Evolutionary conservation across 2,797 vertebrate genomes (phyloP).

Genomic region (Sebastes minor): DNA sequence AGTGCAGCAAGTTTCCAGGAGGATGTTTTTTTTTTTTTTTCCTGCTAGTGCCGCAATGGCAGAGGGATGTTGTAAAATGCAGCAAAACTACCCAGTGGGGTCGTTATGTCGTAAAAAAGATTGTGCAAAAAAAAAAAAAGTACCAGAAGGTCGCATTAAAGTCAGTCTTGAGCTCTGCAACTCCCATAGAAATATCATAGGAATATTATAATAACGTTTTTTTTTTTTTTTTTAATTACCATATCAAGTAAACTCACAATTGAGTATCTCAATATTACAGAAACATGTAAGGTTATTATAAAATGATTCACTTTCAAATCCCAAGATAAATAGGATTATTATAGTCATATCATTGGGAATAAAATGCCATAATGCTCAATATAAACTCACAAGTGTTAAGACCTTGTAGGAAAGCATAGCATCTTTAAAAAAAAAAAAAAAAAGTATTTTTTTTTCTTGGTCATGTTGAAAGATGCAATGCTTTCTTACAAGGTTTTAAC

Average conservation of each 20-base stretch:
- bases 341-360: background rate
- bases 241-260: background rate
- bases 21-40: background rate
- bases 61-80: constrained; percentile 33
- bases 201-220: background rate
- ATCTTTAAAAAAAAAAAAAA: background rate
- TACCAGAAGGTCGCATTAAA: background rate
- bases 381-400: background rate
- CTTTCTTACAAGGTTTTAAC: background rate
- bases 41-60: constrained; percentile 7
- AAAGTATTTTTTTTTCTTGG: background rate
- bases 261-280: background rate
- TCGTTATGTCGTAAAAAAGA: background rate
- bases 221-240: background rate
- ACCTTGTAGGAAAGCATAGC: background rate
- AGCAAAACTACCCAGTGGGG: constrained; percentile 7
- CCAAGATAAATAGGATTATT: background rate
- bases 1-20: constrained; percentile 49
- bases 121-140: too few species aligned
- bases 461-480: background rate
- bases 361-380: background rate
- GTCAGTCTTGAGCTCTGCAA: background rate
- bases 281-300: background rate
- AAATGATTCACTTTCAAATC: background rate
- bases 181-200: background rate